A percentile compares a stretch with the other conserved stretches of the same genome.
These are phyloP conservation scores for Drosophila azteca DNA, from an alignment of 1,140 invertebrate species.

Conservation along the genomic window DNA sequence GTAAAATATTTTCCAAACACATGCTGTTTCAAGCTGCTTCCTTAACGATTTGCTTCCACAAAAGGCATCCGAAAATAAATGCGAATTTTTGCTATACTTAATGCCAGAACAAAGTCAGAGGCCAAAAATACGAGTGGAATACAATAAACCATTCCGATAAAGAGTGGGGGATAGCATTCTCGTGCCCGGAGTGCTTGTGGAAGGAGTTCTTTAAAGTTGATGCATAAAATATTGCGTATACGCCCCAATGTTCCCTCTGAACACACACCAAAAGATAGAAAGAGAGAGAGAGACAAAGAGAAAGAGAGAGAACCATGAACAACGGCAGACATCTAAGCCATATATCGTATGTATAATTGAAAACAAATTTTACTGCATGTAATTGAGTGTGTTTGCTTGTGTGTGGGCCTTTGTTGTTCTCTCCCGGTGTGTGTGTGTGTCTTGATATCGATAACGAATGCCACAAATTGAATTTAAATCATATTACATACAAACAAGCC, in stretches of 20 bases:
- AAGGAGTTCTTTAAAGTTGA: conserved; percentile 59
- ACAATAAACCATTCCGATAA: conserved; percentile 22
- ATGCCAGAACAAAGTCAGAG: conserved; percentile 33
- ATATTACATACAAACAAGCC: conserved; percentile 63
- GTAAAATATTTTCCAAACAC: conserved; percentile 7
- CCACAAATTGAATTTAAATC: conserved; percentile 81
- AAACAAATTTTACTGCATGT: conserved; percentile 78
- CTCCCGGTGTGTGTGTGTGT: conserved; percentile 34
- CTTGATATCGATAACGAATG: conserved; percentile 80
- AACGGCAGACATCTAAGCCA: conserved; percentile 48
- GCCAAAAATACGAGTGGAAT: conserved; percentile 23
- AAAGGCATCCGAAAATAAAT: conserved; percentile 27
- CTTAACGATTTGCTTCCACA: conserved; percentile 36
- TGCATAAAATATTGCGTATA: conserved; percentile 74
- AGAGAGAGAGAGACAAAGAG: neutral
- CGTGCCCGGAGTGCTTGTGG: too few relatives aligned
- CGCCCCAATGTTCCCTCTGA: conserved; percentile 40
- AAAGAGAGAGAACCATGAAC: neutral
- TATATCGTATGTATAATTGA: conserved; percentile 73
- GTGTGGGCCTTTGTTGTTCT: conserved; percentile 5
- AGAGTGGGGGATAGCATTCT: neutral
- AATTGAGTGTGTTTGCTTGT: conserved; percentile 61
- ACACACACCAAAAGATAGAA: conserved; percentile 9
- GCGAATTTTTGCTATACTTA: conserved; percentile 23
- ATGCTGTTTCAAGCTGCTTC: conserved; percentile 1